Percentiles rank a stretch among this genome's conserved stretches.
These are phyloP conservation scores for Agelastica alni DNA, from an alignment of 2,888 invertebrate species.

Conservation along the genomic window DNA sequence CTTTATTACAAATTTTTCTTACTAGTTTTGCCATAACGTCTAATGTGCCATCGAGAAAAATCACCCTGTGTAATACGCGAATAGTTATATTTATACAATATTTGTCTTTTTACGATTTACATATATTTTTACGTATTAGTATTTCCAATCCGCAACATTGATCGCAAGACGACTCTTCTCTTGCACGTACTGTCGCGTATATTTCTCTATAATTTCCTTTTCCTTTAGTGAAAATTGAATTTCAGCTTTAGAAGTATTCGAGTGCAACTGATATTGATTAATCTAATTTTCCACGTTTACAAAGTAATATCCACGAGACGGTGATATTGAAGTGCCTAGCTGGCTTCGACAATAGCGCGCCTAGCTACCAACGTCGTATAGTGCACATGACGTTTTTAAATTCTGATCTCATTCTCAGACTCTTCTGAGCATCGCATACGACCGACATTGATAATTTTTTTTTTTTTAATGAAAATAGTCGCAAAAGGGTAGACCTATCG, in stretches of 20 bases:
- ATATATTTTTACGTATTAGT: not conserved
- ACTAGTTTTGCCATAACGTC: too few relatives aligned
- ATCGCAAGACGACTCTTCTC: not conserved
- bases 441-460: too few relatives aligned
- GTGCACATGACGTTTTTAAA: slow-evolving; percentile 26
- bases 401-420: slow-evolving; percentile 15
- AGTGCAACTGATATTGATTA: slow-evolving; percentile 26
- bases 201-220: slow-evolving; percentile 1
- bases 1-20: too few relatives aligned
- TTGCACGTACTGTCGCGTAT: not conserved
- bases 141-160: not conserved
- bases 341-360: not conserved
- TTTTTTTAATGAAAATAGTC: too few relatives aligned
- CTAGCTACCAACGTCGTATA: slow-evolving; percentile 6
- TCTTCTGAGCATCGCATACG: too few relatives aligned
- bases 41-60: too few relatives aligned
- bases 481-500: too few relatives aligned
- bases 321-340: slow-evolving; percentile 19
- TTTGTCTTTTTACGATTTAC: too few relatives aligned
- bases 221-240: slow-evolving; percentile 13
- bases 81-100: too few relatives aligned
- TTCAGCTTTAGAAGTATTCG: slow-evolving; percentile 13
- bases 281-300: slow-evolving; percentile 27
- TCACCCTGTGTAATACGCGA: too few relatives aligned
- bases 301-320: slow-evolving; percentile 24